Evolutionary conservation across 2,113 vertebrate genomes (phyloP).

Genomic region (Chaetorhynchus papuensis): DNA sequence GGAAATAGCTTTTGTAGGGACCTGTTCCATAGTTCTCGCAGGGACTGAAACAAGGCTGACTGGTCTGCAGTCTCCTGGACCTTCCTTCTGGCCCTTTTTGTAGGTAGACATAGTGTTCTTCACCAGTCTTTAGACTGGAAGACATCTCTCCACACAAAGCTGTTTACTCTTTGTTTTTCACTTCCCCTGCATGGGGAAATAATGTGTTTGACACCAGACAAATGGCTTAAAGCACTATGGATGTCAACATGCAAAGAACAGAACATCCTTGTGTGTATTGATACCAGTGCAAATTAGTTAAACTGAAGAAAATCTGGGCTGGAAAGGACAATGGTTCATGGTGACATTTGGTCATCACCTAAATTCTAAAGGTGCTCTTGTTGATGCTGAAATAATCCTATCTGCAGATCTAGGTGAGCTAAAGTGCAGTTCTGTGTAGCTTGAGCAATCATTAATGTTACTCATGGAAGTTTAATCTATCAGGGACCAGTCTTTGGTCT

Average conservation of each 20-base stretch:
- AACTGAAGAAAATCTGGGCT: background rate
- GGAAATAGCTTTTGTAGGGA: background rate
- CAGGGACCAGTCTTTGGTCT: background rate
- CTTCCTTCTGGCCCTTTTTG: background rate
- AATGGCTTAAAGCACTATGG: background rate
- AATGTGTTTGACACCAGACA: background rate
- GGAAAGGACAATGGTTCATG: background rate
- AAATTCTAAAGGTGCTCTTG: background rate
- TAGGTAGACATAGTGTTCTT: background rate
- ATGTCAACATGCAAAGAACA: background rate
- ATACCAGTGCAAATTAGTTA: background rate
- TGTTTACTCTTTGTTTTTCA: background rate
- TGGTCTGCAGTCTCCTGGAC: background rate
- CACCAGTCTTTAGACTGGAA: background rate
- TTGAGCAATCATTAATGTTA: background rate
- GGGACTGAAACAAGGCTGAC: background rate
- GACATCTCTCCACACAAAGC: background rate
- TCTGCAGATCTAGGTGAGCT: background rate
- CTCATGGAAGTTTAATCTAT: background rate
- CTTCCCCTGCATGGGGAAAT: background rate
- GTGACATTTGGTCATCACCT: background rate
- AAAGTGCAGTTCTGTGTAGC: background rate
- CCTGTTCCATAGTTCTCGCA: background rate
- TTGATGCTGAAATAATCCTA: background rate
- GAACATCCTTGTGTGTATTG: background rate